Conservation (phyloP, 2,113 vertebrate genomes). For the Epinephelus cyanopodus region DNA sequence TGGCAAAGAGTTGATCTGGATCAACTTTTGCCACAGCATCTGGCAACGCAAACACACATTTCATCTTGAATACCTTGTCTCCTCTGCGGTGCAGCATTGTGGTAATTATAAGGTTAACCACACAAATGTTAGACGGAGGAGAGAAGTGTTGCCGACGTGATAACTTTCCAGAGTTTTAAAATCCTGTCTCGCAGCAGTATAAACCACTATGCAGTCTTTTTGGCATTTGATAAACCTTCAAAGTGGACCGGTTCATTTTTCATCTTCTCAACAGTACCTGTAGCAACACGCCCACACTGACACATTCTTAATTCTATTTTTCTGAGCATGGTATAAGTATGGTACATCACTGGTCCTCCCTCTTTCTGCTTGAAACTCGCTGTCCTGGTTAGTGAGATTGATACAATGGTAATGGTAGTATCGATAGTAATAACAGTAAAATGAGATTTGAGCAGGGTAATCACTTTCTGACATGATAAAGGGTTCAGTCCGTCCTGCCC, state of each 20-base stretch:
- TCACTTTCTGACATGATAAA: slow-evolving; percentile 6
- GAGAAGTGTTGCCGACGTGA: slow-evolving; percentile 3
- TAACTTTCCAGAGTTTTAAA: slow-evolving; percentile 19
- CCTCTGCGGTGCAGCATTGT: background rate
- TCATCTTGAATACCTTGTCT: background rate
- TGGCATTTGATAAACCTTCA: slow-evolving; percentile 26
- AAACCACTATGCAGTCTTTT: background rate
- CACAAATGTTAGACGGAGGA: background rate
- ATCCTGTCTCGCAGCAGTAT: slow-evolving; percentile 7
- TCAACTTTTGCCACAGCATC: background rate
- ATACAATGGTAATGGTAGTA: slow-evolving; percentile 9
- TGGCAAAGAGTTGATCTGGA: background rate
- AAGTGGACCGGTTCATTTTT: slow-evolving; percentile 5
- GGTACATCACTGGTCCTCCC: background rate
- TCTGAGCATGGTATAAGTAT: background rate
- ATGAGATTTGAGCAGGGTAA: slow-evolving; percentile 24
- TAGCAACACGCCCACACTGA: background rate
- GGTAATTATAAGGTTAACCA: slow-evolving; percentile 8
- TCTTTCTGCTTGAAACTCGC: slow-evolving; percentile 6
- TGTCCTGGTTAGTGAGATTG: slow-evolving; percentile 9
- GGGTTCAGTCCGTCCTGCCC: background rate
- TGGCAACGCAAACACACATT: background rate
- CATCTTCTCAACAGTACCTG: background rate
- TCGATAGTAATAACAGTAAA: slow-evolving; percentile 23
- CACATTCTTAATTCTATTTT: background rate